Conservation (phyloP, 2,797 vertebrate species). For the Notolabrus celidotus region DNA sequence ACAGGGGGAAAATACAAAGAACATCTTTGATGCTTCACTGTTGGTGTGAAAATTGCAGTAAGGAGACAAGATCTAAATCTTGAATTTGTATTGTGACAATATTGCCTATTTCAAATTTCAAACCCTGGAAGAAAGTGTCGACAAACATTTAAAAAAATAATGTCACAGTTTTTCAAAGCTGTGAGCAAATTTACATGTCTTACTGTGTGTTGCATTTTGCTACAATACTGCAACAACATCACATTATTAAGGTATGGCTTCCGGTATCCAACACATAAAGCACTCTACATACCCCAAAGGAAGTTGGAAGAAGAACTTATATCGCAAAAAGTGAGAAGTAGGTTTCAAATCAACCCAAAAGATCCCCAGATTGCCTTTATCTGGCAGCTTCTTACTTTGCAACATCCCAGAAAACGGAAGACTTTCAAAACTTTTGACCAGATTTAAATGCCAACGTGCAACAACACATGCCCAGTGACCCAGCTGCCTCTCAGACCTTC, state of each 20-base stretch:
- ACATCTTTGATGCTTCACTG: too few relatives aligned
- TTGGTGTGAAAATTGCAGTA: too few relatives aligned
- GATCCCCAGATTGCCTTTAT: slow-evolving; percentile 8
- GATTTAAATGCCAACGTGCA: slow-evolving; percentile 70
- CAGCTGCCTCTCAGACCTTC: slow-evolving; percentile 76
- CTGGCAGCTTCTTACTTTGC: slow-evolving; percentile 52
- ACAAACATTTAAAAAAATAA: too few relatives aligned
- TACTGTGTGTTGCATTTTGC: too few relatives aligned
- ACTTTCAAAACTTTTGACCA: slow-evolving; percentile 59
- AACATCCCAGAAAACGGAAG: slow-evolving; percentile 73
- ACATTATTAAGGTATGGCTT: background rate
- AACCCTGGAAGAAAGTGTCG: background rate
- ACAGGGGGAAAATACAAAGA: too few relatives aligned
- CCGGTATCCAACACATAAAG: background rate
- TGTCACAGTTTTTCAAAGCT: too few relatives aligned
- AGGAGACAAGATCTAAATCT: too few relatives aligned
- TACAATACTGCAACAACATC: too few relatives aligned
- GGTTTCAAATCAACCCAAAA: background rate
- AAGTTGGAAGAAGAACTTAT: too few relatives aligned
- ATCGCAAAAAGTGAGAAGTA: background rate
- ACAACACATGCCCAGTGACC: slow-evolving; percentile 69
- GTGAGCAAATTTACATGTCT: too few relatives aligned
- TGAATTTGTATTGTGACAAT: background rate
- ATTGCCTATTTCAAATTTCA: background rate
- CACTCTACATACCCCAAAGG: background rate